Evolutionary conservation across 2,113 vertebrate species (phyloP).

Genomic region (Tachysurus vachellii): DNA sequence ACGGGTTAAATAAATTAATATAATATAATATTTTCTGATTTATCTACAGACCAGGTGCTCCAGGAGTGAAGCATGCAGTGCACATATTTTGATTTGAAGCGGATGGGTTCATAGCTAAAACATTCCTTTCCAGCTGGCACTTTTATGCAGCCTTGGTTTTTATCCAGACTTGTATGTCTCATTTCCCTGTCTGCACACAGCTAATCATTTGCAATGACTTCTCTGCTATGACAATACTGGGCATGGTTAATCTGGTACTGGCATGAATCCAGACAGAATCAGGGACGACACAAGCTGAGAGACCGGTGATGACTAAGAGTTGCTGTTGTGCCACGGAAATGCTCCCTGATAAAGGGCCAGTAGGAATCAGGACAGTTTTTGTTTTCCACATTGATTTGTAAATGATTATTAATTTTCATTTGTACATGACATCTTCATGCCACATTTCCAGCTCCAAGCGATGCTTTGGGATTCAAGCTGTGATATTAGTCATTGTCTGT

Average conservation of each 20-base stretch:
- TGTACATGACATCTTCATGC: constrained; percentile 15
- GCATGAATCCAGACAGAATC: constrained; percentile 62
- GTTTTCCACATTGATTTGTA: constrained; percentile 2
- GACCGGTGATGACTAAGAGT: constrained; percentile 56
- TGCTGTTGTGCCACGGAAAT: constrained; percentile 55
- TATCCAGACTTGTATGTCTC: constrained; percentile 57
- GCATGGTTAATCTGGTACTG: constrained; percentile 55
- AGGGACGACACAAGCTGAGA: constrained; percentile 58
- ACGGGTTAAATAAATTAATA: constrained; percentile 25
- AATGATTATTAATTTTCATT: constrained; percentile 25
- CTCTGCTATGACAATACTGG: constrained; percentile 52
- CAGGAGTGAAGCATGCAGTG: constrained; percentile 47
- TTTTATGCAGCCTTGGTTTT: constrained; percentile 56
- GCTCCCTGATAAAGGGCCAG: constrained; percentile 48
- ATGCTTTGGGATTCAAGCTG: neutral
- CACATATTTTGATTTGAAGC: constrained; percentile 56
- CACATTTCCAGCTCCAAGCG: neutral
- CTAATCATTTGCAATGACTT: constrained; percentile 65
- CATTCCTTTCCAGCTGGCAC: constrained; percentile 62
- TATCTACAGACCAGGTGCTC: constrained; percentile 17
- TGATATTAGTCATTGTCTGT: neutral
- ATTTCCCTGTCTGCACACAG: constrained; percentile 51
- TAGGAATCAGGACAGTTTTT: constrained; percentile 5
- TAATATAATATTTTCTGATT: constrained; percentile 47
- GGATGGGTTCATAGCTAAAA: constrained; percentile 59